Evolutionary conservation across 2,113 vertebrate species (phyloP).

Genomic region (Miniopterus natalensis): DNA sequence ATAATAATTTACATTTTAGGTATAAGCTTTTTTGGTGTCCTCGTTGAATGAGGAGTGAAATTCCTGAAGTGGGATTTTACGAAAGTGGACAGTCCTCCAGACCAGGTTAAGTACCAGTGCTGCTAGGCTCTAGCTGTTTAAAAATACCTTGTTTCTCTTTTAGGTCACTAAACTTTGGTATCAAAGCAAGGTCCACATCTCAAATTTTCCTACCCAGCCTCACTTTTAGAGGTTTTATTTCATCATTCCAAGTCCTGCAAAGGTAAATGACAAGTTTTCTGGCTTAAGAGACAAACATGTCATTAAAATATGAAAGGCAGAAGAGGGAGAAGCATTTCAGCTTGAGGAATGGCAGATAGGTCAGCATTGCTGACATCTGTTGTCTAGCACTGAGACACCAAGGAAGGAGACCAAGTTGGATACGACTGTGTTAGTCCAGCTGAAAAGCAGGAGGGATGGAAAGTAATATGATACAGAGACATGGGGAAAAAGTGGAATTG

Average conservation of each 20-base stretch:
- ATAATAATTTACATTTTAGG: background rate
- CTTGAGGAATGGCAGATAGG: background rate
- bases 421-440: background rate
- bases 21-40: background rate
- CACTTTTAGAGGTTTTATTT: conserved; percentile 47
- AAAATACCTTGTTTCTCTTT: conserved; percentile 7
- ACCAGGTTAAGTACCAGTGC: background rate
- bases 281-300: background rate
- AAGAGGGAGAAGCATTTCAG: background rate
- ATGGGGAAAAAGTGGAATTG: background rate
- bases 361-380: background rate
- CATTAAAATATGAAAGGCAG: background rate
- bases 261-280: conserved; percentile 60
- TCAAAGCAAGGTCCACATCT: conserved; percentile 29
- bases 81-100: background rate
- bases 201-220: conserved; percentile 14
- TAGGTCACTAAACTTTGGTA: conserved; percentile 24
- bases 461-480: background rate
- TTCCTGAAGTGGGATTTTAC: background rate
- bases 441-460: background rate
- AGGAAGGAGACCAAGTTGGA: background rate
- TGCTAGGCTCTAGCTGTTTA: background rate
- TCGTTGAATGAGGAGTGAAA: conserved; percentile 23
- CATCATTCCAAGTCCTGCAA: background rate
- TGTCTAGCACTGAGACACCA: no score